Percentiles rank a stretch among this genome's conserved stretches.
These are phyloP conservation scores for Microplitis manilae DNA, from an alignment of 2,888 invertebrate species.

Conservation along the genomic window DNA sequence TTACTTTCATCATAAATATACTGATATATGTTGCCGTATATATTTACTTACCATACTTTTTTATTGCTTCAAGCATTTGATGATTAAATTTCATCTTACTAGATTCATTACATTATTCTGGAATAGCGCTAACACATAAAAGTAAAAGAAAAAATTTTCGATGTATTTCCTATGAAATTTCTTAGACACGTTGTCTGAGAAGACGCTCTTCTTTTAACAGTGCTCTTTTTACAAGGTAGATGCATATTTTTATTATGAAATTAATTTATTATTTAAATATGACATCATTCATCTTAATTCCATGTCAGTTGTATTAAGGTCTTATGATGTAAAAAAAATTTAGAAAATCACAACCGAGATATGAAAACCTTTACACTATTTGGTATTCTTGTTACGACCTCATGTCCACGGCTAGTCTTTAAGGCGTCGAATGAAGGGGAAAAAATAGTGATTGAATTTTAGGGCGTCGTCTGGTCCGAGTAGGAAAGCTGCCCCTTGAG, in stretches of 20 bases:
- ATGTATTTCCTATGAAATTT: no score
- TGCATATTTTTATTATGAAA: no score
- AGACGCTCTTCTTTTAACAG: no score
- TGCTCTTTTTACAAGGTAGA: no score
- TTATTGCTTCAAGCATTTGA: neutral
- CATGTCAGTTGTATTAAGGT: neutral
- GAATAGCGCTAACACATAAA: no score
- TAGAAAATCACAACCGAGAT: neutral
- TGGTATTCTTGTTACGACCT: constrained; percentile 8
- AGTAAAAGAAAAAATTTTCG: no score
- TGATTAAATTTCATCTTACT: no score
- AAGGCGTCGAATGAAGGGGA: constrained; percentile 22
- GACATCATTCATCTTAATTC: no score
- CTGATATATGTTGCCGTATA: neutral
- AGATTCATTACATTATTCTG: no score
- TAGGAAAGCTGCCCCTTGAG: constrained; percentile 20
- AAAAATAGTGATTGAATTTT: constrained; percentile 54
- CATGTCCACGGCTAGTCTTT: constrained; percentile 5
- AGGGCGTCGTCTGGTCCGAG: constrained; percentile 40
- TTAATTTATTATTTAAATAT: no score
- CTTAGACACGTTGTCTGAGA: no score
- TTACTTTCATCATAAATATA: constrained; percentile 5
- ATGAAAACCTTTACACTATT: neutral
- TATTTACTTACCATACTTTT: neutral
- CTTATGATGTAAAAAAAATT: neutral